phyloP scores from a whole-genome alignment of 2,797 vertebrate genomes.

The Phalloptychus januarius region DNA sequence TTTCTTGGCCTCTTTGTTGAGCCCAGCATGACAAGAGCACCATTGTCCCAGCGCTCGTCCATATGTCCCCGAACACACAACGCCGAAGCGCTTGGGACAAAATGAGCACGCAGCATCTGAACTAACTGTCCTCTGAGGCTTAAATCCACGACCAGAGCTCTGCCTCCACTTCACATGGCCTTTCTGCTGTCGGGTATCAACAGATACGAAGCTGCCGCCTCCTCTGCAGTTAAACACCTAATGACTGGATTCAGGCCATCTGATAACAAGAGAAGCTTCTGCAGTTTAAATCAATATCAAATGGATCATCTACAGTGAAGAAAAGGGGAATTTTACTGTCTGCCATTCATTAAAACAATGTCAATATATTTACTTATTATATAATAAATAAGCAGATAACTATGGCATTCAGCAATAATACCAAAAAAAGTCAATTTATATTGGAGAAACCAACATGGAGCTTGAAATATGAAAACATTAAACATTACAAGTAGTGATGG shows the following conservation, averaged over 20 bases:
- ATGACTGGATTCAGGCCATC: neutral
- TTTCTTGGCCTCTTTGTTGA: constrained; percentile 68
- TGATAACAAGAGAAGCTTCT: neutral
- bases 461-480: neutral
- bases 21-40: constrained; percentile 64
- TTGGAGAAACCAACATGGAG: neutral
- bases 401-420: neutral
- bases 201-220: neutral
- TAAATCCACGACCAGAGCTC: constrained; percentile 6
- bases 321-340: neutral
- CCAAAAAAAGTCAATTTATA: neutral
- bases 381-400: neutral
- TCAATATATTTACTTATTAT: neutral
- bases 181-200: neutral
- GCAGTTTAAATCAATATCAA: neutral
- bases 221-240: neutral
- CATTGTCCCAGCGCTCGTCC: constrained; percentile 66
- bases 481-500: neutral
- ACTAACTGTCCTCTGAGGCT: constrained; percentile 42
- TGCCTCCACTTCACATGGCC: neutral
- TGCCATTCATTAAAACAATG: neutral
- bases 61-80: constrained; percentile 47
- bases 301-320: neutral
- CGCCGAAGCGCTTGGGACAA: constrained; percentile 35
- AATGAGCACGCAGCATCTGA: constrained; percentile 27